phyloP scores from a whole-genome alignment of 2,888 invertebrate species.

The Zygothrica quintamaculata region DNA sequence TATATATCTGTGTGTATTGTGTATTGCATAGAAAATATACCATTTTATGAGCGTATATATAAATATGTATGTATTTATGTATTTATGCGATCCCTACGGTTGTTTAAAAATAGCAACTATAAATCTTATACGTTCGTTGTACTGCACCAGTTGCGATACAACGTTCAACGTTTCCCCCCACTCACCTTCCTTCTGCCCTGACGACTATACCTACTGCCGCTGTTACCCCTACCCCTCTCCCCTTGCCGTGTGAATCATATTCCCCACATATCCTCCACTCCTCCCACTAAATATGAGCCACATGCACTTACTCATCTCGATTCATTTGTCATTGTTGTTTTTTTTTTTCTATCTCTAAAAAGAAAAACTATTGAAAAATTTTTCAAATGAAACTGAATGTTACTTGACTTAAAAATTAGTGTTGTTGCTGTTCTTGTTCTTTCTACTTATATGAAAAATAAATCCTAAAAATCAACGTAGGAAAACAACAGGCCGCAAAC shows the following conservation, averaged over 20 bases:
- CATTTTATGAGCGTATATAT: constrained; percentile 34
- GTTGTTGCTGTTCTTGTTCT: too few relatives aligned
- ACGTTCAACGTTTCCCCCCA: constrained; percentile 44
- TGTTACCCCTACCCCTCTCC: neutral
- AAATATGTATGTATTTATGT: neutral
- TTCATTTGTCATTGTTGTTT: constrained; percentile 62
- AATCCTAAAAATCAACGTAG: constrained; percentile 58
- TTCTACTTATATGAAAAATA: too few relatives aligned
- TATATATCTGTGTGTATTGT: constrained; percentile 1
- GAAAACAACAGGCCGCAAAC: constrained; percentile 22
- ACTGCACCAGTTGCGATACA: constrained; percentile 8
- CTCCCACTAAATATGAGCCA: too few relatives aligned
- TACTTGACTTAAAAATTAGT: constrained; percentile 62
- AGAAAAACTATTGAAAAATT: constrained; percentile 47
- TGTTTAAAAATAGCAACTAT: constrained; percentile 79
- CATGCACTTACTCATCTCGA: constrained; percentile 58
- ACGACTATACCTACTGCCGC: neutral
- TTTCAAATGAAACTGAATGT: constrained; percentile 72
- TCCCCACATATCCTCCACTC: constrained; percentile 32
- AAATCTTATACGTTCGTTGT: constrained; percentile 66
- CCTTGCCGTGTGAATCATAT: constrained; percentile 49
- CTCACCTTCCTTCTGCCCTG: neutral
- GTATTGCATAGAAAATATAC: constrained; percentile 32
- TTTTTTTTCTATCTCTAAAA: too few relatives aligned
- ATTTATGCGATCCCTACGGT: constrained; percentile 59